Evolutionary conservation across 1,140 invertebrate genomes (phyloP), one percentile per base, ranked within the genome.

Genomic region (Popillia japonica): DNA sequence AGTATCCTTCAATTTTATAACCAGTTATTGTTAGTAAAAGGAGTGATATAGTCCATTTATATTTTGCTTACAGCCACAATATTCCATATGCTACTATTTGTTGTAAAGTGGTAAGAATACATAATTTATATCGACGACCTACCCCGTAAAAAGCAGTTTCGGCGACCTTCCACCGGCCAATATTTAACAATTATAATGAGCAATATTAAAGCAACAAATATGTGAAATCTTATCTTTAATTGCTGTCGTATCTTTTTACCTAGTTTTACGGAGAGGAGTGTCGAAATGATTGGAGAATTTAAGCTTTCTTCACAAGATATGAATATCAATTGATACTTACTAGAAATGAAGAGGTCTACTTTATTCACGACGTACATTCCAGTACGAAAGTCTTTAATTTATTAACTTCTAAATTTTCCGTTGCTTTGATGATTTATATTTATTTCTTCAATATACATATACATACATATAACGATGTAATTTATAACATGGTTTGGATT

Each of bases 171-270:
- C 4, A 48, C 44, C 44, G 7, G 7, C 11, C 11, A 48, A 48
- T 48, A n/a, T 48, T 48, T 48, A 48, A n/a, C 44, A 48, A 48
- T 48, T 48, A 48, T 48, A 48, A 48, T 48, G 44, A 14, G 17
- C 3, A 48, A n/a, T 48, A 48, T 48, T 48, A 14, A 48, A 48
- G 17, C 44, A 48, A 48, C 11, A 48, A 48, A 48, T 48, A 48
- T 11, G 44, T 48, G 44, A 48, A 48, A 48, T 48, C 17, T 6
- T 10, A 48, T 48, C 44, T 48, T 48, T 48, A 14, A 48, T 48
- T 48, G 11, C 44, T n/a, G 44, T 10, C 0, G 17, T 48, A 48
- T 48, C 11, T 48, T 48, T 48, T 48, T 11, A 7, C 7, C 10
- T 10, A 10, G 11, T 11, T 11, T 48, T n/a, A 48, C 11, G 44